Evolutionary conservation across 2,888 invertebrate genomes (phyloP).

Genomic region (Holacanthella duospinosa): DNA sequence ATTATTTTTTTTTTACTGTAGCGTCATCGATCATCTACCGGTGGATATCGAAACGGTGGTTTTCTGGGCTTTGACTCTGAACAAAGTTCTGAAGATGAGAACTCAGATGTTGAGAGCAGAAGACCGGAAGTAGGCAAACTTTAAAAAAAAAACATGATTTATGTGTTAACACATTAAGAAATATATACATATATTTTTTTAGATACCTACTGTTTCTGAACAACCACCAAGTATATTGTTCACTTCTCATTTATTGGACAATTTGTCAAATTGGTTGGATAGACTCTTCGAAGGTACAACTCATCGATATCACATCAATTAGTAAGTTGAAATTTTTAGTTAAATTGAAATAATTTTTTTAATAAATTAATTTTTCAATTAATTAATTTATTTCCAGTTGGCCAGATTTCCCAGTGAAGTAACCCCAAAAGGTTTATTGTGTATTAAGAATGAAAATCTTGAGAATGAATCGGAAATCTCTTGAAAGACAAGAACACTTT

Average conservation of each 20-base stretch:
- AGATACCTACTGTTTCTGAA: background rate
- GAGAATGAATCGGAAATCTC: no score
- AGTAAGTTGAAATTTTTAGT: slow-evolving; percentile 1
- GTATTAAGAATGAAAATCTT: no score
- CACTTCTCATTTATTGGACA: slow-evolving; percentile 73
- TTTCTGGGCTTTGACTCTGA: slow-evolving; percentile 73
- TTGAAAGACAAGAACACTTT: background rate
- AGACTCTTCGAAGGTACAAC: slow-evolving; percentile 92
- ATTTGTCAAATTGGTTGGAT: slow-evolving; percentile 92
- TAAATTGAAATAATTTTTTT: background rate
- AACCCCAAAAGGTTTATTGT: slow-evolving; percentile 11
- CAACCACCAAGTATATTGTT: slow-evolving; percentile 44
- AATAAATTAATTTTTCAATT: background rate
- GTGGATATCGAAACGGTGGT: slow-evolving; percentile 49
- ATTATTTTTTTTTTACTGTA: background rate
- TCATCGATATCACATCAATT: slow-evolving; percentile 82
- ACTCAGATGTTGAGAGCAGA: slow-evolving; percentile 43
- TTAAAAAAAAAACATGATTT: background rate
- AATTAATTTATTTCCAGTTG: slow-evolving; percentile 54
- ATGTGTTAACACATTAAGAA: background rate
- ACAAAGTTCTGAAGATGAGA: slow-evolving; percentile 45
- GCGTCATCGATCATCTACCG: slow-evolving; percentile 15
- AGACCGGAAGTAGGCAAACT: slow-evolving; percentile 13
- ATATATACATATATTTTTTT: slow-evolving; percentile 6
- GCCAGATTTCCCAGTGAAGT: slow-evolving; percentile 66